Evolutionary conservation across 2,888 invertebrate genomes (phyloP), one percentile per base, ranked within the genome.

Genomic region (Megalurothrips usitatus): DNA sequence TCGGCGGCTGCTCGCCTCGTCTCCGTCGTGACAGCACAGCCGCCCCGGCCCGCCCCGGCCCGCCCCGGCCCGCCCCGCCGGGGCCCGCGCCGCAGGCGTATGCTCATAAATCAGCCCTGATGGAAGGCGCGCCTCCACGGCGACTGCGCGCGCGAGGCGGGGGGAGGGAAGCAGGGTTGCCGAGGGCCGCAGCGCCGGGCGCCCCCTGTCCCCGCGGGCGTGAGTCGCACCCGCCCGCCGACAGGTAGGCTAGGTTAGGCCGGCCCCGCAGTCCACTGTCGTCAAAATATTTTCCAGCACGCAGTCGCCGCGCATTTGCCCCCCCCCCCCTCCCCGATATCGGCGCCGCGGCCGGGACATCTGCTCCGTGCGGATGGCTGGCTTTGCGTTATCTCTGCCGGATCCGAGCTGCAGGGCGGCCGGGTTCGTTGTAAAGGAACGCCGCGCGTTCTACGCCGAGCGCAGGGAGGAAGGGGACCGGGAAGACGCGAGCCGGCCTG

Each of bases 71-170:
- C 52, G 52, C 52, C 52, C 52, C 14, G 14, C 14, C 14, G 52
- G 52, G 10, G 2, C 52, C 52, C 52, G 52, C 19, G 52, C 68
- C 68, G 68, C 23, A 68, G 68, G 68, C 68, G 68, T 23, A 68
- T 68, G 68, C 68, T 11, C 68, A 68, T 68, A 68, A 68, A 68
- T 68, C 68, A 68, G 68, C 23, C 68, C 23, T 68, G 68, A 68
- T 68, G 68, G 68, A 68, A 68, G 68, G 68, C 68, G 68, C 23
- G 68, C 23, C 23, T 52, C 19, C 52, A 19, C 52, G 52, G 52
- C 52, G 52, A 43, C 52, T 10, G 52, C 52, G 52, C 52, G 19
- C 1, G 52, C 1, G 52, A 52, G 12, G 52, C 52, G 6, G 52
- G 52, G 52, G 1, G 52, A 10, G 14, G 52, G 52, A 3, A 10